Base-by-base conservation (phyloP, 2,888 invertebrate genomes). In the Galeruca laticollis region DNA sequence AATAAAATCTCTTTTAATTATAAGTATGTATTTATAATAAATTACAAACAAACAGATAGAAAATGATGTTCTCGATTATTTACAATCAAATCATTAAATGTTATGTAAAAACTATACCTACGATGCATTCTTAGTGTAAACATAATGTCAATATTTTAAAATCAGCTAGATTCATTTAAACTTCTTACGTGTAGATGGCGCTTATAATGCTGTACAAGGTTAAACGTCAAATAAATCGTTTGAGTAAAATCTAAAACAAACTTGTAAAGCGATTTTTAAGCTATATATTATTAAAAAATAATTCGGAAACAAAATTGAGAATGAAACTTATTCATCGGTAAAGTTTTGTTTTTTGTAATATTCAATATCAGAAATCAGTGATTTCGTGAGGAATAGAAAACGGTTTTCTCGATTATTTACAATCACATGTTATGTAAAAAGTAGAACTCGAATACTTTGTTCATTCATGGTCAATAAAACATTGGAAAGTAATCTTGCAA, bases 391-490 rank as follows among this genome's bases (percentile, higher is more conserved):
- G 54, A 54, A 31, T 54, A 54, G n/a, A 54, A 54, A 54, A 54
- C 9, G 13, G 26, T 52, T 52, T 52, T 52, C 26, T 52, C 15
- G 31, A 31, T 54, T 26, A 54, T 26, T 54, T 26, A 54, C 52
- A 26, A 52, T 52, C 21, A 52, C 31, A n/a, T 54, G 54, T 54
- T 54, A 26, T 54, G 54, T 54, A 31, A 26, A 54, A 54, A 54
- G 26, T 31, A 54, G 54, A 54, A 26, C 31, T 54, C 31, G 13
- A 8, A 31, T 54, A 31, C 26, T 26, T 40, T 13, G 26, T 60
- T 31, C 33, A 56, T 56, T 68, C 66, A 69, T 66, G 71, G 68
- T 51, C 66, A 62, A 71, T 71, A 66, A 68, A 66, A 20, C 57
- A 62, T 47, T 71, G 69, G 71, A 71, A 71, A 71, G 71, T 63